Base-by-base conservation (phyloP, 2,797 vertebrate species). In the Phoeniculus purpureus region DNA sequence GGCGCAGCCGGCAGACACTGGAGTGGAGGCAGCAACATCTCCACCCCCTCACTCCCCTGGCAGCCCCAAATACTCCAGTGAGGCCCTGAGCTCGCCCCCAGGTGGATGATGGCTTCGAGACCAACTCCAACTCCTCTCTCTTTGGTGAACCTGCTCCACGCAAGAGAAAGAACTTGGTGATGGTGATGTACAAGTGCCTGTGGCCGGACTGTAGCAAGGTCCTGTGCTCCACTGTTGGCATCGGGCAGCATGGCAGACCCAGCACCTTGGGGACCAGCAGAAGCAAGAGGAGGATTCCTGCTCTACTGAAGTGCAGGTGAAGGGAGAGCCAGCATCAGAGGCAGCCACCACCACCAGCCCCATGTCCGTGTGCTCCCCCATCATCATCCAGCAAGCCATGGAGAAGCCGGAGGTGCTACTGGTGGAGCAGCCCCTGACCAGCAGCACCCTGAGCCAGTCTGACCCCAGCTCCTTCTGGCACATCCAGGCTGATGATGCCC, bases 271-370 rank as follows among this genome's bases (percentile, higher is more conserved):
- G 99, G 98, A 99, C 70, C 98, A 98, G 96, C 98, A 98, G 86
- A 98, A 98, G 87, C 97, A 98, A 76, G 99, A 99, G 83, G 98
- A 99, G 96, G 99, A 99, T 96, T 99, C 99, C 95, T 99, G 99
- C 96, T 99, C 99, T 97, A 98, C 98, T 1, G 98, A 98, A 95
- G 97, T 99, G 94, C 98, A 98, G 94, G 97, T 98, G 88, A 98
- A 98, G 94, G 95, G 98, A 5, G 97, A 98, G 22, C 94, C 94
- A 3, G 94, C 94, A 0, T n/a, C 67, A 0, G 94, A 85, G 52
- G 85, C 68, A 1, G 47, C 51, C 0, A 21, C 89, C 0, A 14
- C 50, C 16, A 14, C 81, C 45, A 77, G 85, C 34, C 64, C 92
- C 2, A 95, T 88, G 9, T 94, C 97, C 45, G 91, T 93, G 83